Conservation (phyloP, 2,888 invertebrate species). For the Tenthredo mesomela region DNA sequence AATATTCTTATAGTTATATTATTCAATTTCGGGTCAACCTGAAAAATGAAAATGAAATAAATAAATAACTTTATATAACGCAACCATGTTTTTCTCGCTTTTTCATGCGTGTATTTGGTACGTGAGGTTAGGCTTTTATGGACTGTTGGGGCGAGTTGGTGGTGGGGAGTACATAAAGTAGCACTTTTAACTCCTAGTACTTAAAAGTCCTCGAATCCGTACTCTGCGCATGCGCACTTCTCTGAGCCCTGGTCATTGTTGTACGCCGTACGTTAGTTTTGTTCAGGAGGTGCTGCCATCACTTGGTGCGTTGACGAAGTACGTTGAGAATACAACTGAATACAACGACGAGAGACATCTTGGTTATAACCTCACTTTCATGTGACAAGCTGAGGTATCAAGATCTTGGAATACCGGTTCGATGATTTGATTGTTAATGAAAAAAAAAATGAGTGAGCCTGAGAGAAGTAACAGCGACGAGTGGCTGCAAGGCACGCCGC, state of each 20-base stretch:
- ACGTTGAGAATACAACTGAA: not conserved
- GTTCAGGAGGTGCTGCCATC: not conserved
- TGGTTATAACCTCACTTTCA: not conserved
- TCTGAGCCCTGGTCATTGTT: slow-evolving; percentile 3
- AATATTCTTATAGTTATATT: no score
- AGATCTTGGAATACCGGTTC: not conserved
- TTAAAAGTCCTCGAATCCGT: not conserved
- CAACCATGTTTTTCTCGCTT: no score
- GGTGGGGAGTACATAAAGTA: no score
- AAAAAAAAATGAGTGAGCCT: not conserved
- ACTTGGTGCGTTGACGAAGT: not conserved
- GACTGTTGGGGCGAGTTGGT: no score
- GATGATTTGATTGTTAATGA: not conserved
- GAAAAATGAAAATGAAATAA: no score
- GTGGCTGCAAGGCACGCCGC: slow-evolving; percentile 1
- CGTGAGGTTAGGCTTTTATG: no score
- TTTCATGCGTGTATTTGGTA: no score
- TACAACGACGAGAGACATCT: no score
- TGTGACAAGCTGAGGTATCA: not conserved
- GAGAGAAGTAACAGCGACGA: not conserved
- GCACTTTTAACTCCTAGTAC: not conserved
- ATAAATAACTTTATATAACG: no score
- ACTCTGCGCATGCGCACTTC: not conserved
- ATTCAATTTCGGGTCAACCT: no score
- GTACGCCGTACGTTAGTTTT: slow-evolving; percentile 1